Evolutionary conservation across 2,888 invertebrate species (phyloP), one percentile per base, ranked within the genome.

Genomic region (Malthinus seriepunctatus): DNA sequence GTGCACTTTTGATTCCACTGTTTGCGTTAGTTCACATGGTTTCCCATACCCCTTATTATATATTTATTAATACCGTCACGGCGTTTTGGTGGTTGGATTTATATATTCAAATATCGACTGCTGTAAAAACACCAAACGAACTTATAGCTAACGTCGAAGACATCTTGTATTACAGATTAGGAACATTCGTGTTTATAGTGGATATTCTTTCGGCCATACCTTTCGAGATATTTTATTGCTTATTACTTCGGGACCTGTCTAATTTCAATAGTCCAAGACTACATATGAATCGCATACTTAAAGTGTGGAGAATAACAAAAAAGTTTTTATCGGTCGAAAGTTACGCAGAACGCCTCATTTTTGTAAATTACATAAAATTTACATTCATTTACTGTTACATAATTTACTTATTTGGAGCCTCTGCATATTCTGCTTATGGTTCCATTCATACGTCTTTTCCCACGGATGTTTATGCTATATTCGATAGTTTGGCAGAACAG

Each of bases 151-250:
- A 48, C 10, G 31, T 65, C 9, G 49, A 45, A 10, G 38, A 38
- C 7, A 65, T 67, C 39, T 50, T 60, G n/a, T 33, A 44, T 8
- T 47, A 54, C 12, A 47, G 58, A 42, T 53, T 67, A 23, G 35
- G 48, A 31, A 46, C 48, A 1, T 1, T 55, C 8, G 38, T 47
- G 1, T 65, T 64, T 37, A 54, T 56, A 42, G 1, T 56, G 3
- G 65, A 65, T 23, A 45, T 67, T 8, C 23, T 63, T 11, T 45
- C 65, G 2, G 51, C 59, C 5, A 14, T 65, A 12, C 67, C 67
- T 7, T 50, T 62, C 3, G 65, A 67, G 38, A 38, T 63, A n/a
- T 57, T 65, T 31, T 56, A 59, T 1, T 39, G 56, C 11, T 38
- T 67, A 12, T 32, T 63, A 15, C 31, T 64, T n/a, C 5, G 23